These are phyloP conservation scores for Microctonus aethiopoides DNA, from an alignment of 2,888 invertebrate species.

Conservation along the genomic window DNA sequence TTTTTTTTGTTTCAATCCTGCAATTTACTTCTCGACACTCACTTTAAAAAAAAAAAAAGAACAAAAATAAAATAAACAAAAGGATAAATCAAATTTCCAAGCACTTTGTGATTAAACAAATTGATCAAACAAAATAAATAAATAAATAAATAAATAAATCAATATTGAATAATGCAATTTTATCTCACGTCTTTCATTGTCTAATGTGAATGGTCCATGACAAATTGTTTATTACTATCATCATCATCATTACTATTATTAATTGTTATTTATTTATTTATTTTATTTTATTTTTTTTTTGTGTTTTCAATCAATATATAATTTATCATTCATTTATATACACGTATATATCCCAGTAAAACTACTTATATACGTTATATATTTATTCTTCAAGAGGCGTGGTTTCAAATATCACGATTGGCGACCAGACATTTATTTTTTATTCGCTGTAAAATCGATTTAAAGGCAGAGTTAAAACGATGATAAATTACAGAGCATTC, in stretches of 20 bases:
- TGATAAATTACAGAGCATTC: conserved; percentile 26
- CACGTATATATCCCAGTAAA: neutral
- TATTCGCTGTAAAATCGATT: conserved; percentile 11
- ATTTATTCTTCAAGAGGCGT: neutral
- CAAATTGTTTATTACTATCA: neutral
- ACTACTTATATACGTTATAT: neutral
- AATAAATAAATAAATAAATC: neutral
- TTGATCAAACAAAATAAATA: too few relatives aligned
- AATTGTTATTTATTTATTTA: neutral
- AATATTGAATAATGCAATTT: neutral
- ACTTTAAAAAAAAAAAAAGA: neutral
- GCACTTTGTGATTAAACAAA: neutral
- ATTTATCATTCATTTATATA: neutral
- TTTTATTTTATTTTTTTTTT: neutral
- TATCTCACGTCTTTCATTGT: neutral
- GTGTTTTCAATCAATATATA: neutral
- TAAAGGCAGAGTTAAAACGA: conserved; percentile 14
- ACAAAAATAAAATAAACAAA: neutral
- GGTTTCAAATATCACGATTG: conserved; percentile 18
- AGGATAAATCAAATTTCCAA: neutral
- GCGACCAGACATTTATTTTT: conserved; percentile 4
- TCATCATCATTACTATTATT: neutral
- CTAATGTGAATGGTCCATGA: neutral
- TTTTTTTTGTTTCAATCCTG: neutral
- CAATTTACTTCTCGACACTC: neutral